Conservation (phyloP, 2,888 invertebrate species). For the Heteromurus nitidus region DNA sequence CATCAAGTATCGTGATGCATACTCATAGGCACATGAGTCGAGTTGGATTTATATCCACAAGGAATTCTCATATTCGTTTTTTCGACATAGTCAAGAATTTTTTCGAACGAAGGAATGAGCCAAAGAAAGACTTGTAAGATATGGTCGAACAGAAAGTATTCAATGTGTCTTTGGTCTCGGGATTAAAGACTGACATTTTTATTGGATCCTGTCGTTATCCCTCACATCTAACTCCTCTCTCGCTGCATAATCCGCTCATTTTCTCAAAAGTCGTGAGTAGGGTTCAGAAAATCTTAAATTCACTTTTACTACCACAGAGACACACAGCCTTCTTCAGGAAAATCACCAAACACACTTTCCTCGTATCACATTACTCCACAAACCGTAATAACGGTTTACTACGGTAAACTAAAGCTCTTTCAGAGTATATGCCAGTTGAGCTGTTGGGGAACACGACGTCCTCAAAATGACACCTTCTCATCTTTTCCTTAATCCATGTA, state of each 20-base stretch:
- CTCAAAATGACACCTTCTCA: background rate
- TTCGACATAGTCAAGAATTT: no score
- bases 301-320: background rate
- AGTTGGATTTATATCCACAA: no score
- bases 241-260: slow-evolving; percentile 43
- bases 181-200: slow-evolving; percentile 48
- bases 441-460: background rate
- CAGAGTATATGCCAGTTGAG: background rate
- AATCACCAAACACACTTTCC: background rate
- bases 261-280: slow-evolving; percentile 40
- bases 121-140: no score
- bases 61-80: no score
- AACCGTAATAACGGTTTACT: background rate
- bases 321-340: background rate
- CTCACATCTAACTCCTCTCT: background rate
- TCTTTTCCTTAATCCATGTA: background rate
- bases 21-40: no score
- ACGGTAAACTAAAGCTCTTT: no score
- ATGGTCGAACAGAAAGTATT: no score
- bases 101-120: no score
- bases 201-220: slow-evolving; percentile 35
- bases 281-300: slow-evolving; percentile 40
- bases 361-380: background rate
- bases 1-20: no score
- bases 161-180: no score